Percentiles rank a stretch among this genome's conserved stretches.
phyloP scores from a whole-genome alignment of 2,888 invertebrate genomes.

The Conchocele bisecta region DNA sequence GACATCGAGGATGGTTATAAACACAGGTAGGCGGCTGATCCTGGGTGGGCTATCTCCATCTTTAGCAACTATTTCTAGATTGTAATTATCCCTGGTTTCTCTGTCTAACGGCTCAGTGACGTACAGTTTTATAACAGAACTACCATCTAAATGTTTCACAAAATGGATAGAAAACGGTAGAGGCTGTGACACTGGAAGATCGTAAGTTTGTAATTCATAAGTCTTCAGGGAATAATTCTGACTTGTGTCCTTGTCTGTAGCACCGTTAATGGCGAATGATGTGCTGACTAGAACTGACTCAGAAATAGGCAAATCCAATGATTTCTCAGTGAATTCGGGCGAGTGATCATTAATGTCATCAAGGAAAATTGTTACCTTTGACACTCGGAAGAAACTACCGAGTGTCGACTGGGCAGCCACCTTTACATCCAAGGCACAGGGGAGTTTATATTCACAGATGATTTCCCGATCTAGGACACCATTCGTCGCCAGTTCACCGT shows the following conservation, averaged over 20 bases:
- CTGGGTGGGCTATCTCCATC: slow-evolving; percentile 65
- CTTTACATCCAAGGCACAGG: slow-evolving; percentile 51
- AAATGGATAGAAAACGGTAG: slow-evolving; percentile 63
- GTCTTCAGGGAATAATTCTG: slow-evolving; percentile 57
- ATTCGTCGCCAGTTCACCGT: slow-evolving; percentile 57
- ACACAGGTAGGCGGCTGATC: slow-evolving; percentile 56
- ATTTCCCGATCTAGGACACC: slow-evolving; percentile 59
- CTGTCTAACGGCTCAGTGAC: slow-evolving; percentile 65
- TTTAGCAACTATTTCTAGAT: slow-evolving; percentile 63
- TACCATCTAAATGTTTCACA: slow-evolving; percentile 64
- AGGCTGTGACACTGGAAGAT: slow-evolving; percentile 8
- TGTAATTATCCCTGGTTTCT: slow-evolving; percentile 62
- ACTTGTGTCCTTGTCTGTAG: slow-evolving; percentile 64
- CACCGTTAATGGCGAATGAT: slow-evolving; percentile 59
- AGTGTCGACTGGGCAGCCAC: slow-evolving; percentile 61
- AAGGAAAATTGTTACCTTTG: slow-evolving; percentile 66
- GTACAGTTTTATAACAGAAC: slow-evolving; percentile 60
- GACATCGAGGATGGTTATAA: slow-evolving; percentile 60
- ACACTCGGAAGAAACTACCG: slow-evolving; percentile 66
- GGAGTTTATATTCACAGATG: slow-evolving; percentile 57
- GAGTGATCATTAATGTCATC: slow-evolving; percentile 74
- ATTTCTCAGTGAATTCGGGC: slow-evolving; percentile 62
- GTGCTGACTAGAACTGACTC: slow-evolving; percentile 61
- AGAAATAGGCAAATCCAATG: slow-evolving; percentile 51
- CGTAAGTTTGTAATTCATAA: slow-evolving; percentile 55